Evolutionary conservation across 2,113 vertebrate genomes (phyloP), one percentile per base, ranked within the genome.

Genomic region (Engraulis encrasicolus): DNA sequence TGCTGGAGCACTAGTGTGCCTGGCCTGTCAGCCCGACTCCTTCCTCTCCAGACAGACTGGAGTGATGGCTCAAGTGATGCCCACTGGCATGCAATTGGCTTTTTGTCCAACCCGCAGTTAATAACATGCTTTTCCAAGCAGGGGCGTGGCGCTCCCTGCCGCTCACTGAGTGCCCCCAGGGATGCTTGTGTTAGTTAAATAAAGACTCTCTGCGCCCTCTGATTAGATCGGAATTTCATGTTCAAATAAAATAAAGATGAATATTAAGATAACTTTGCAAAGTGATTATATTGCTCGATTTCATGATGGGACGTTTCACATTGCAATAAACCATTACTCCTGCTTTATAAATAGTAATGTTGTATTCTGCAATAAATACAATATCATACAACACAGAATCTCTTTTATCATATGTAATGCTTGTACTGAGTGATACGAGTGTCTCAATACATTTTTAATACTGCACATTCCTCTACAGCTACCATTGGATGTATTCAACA

Each of bases 401-500:
- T 74, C 11, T 15, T 3, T n/a, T n/a, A n/a, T n/a, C 17, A 27
- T 31, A 6, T 34, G 27, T 31, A 71, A 27, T 37, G 1, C 37
- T 34, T 81, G 31, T 82, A 45, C 71, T 38, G 2, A 23, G 74
- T 17, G 58, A n/a, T 50, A 40, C 78, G 17, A 82, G 23, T 66
- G 1, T 85, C 0, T 40, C 6, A 19, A 80, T 78, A 23, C 20
- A 48, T 80, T 31, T 81, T 20, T 78, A 23, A 11, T 45, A 38
- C 81, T 80, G n/a, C 20, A 40, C 23, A 83, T 15, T 81, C 1
- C 0, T 88, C 48, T 87, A 87, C 90, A 97, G 96, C 96, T 99
- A 79, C 97, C 98, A 3, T 94, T 99, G 50, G 97, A 99, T 48
- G 96, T 99, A 86, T 99, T 99, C 94, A 99, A 99, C 93, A 99